A percentile compares a stretch with the other conserved stretches of the same genome.
These are phyloP conservation scores for Petrolisthes cinctipes DNA, from an alignment of 2,888 invertebrate species.

Conservation along the genomic window DNA sequence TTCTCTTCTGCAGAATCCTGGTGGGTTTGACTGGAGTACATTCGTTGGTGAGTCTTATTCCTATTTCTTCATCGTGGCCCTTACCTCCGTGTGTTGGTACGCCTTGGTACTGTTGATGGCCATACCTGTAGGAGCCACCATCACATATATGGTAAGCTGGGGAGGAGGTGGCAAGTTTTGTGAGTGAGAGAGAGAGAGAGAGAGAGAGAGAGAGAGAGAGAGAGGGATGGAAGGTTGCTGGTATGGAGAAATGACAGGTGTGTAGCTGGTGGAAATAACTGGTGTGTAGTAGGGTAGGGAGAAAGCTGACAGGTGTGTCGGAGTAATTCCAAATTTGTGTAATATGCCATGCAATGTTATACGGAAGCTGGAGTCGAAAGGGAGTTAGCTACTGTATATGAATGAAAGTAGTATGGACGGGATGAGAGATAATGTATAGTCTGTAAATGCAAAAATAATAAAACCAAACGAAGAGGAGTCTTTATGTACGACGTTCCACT, in stretches of 20 bases:
- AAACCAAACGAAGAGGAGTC: too few species aligned
- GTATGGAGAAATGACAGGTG: background rate
- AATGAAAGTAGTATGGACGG: too few species aligned
- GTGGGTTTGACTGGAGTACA: constrained; percentile 16
- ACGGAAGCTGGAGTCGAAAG: too few species aligned
- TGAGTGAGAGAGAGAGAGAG: background rate
- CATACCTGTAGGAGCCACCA: constrained; percentile 16
- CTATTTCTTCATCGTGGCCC: constrained; percentile 31
- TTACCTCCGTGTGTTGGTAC: constrained; percentile 28
- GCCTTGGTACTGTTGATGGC: background rate
- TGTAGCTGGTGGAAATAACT: background rate
- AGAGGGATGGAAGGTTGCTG: background rate
- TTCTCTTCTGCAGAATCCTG: background rate
- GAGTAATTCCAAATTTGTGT: too few species aligned
- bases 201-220: constrained; percentile 11
- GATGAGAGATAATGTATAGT: too few species aligned
- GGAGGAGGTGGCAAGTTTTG: constrained; percentile 3
- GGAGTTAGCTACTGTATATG: too few species aligned
- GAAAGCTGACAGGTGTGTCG: too few species aligned
- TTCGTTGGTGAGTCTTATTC: constrained; percentile 25
- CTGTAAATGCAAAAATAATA: too few species aligned
- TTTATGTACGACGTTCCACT: too few species aligned
- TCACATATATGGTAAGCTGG: constrained; percentile 34
- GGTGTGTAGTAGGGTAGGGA: too few species aligned
- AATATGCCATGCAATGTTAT: too few species aligned